Evolutionary conservation across 2,113 vertebrate species (phyloP), one percentile per base, ranked within the genome.

Genomic region (Xerus inauris): DNA sequence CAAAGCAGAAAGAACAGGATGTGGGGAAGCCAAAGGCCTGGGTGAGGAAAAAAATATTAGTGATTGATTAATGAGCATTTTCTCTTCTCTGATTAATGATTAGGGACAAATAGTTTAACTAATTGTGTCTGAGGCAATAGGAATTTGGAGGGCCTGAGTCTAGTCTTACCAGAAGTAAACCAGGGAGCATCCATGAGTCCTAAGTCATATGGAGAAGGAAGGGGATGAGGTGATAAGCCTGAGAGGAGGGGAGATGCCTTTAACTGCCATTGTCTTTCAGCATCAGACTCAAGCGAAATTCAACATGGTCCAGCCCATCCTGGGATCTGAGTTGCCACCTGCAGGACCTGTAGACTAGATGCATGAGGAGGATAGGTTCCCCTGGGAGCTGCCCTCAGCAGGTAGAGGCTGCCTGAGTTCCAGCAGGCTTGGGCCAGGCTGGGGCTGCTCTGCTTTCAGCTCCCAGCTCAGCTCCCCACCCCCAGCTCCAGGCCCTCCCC

Each of bases 391-490:
- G n/a, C 40, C 77, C 59, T 62, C 19, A 4, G 73, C 20, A 3
- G 26, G 51, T 5, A 22, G 40, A 75, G 28, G 71, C 69, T 38
- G 20, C 65, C 62, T 0, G 9, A 38, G 88, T 69, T 35, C 69
- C 0, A 14, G 45, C 2, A 54, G 65, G 38, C 0, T 1, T 22
- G 69, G 79, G 40, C 26, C 0, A 0, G 72, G 57, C 1, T 0
- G 17, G 22, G 26, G 73, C 38, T 77, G 49, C 47, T 1, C 54
- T 81, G 47, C 62, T 91, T 73, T 10, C 0, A 38, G 24, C 59
- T 64, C 79, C 81, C 85, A n/a, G 49, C 69, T 57, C 26, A 57
- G 8, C 12, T 71, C 51, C 81, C 83, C 40, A 77, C 69, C 71
- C 20, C 38, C 8, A 17, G 45, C 92, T 90, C 79, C 81, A 1